A percentile compares a stretch with the other conserved stretches of the same genome.
phyloP scores from a whole-genome alignment of 64 coral and sea anemone genomes.

The Actinia equina region DNA sequence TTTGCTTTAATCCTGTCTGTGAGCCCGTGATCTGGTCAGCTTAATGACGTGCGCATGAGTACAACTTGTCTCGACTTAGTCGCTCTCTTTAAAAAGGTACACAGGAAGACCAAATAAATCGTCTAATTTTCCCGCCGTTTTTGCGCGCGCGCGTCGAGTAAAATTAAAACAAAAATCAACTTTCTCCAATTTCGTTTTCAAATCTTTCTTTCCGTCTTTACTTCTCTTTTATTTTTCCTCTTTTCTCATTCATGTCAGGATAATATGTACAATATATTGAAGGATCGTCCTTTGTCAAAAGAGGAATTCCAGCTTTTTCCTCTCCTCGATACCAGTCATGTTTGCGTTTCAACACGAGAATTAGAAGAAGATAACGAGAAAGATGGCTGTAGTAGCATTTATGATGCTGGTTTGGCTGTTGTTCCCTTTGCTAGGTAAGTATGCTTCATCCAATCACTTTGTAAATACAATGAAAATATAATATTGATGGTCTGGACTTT shows the following conservation, averaged over 20 bases:
- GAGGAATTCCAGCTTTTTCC: neutral
- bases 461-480: no score
- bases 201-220: neutral
- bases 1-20: neutral
- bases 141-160: neutral
- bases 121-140: neutral
- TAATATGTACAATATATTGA: neutral
- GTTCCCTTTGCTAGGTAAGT: conserved; percentile 55
- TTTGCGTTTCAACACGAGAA: neutral
- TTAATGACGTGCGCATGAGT: neutral
- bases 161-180: neutral
- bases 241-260: neutral
- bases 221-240: neutral
- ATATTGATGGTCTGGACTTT: neutral
- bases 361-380: neutral
- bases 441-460: no score
- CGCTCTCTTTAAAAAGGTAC: neutral
- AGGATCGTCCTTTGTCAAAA: neutral
- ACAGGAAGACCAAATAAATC: neutral
- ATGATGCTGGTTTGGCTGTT: neutral
- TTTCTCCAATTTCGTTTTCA: neutral
- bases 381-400: neutral
- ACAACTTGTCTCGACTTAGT: neutral
- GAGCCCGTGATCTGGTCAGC: neutral
- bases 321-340: neutral